These are phyloP conservation scores for Cliona cf. orientalis DNA, from an alignment of 37 sponge, comb jelly and placozoan genomes.

Conservation along the genomic window DNA sequence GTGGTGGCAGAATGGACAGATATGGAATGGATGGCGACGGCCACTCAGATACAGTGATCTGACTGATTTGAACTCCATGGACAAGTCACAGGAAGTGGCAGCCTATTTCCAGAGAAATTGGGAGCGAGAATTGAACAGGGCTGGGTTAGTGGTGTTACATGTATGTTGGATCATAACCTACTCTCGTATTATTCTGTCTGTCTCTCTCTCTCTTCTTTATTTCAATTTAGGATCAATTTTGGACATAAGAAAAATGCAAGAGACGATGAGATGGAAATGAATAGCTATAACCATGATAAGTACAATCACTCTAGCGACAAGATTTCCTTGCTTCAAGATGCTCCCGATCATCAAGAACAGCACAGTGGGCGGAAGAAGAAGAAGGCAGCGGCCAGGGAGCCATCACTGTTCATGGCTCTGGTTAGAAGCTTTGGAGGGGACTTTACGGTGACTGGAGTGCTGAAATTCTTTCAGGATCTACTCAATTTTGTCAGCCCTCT, in stretches of 20 bases:
- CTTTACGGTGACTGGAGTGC: constrained; percentile 58
- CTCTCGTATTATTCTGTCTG: too few species aligned
- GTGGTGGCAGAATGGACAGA: constrained; percentile 81
- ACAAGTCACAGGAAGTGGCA: constrained; percentile 57
- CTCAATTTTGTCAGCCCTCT: constrained; percentile 86
- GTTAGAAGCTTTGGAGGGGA: constrained; percentile 60
- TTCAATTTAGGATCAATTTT: too few species aligned
- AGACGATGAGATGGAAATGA: too few species aligned
- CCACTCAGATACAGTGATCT: constrained; percentile 72
- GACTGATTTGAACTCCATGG: constrained; percentile 60
- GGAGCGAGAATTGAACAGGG: constrained; percentile 61
- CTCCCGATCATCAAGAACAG: neutral
- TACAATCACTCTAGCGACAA: too few species aligned
- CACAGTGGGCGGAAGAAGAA: neutral
- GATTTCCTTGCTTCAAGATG: too few species aligned
- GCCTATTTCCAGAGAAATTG: constrained; percentile 67
- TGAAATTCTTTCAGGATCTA: constrained; percentile 71
- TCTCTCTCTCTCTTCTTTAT: too few species aligned
- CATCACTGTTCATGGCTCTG: constrained; percentile 70
- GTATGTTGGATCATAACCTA: too few species aligned
- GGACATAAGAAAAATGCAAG: too few species aligned
- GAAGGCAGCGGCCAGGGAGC: constrained; percentile 23
- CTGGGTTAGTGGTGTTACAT: constrained; percentile 67
- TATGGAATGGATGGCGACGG: constrained; percentile 69
- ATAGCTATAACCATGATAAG: too few species aligned